Percentiles rank a stretch among this genome's conserved stretches.
phyloP scores from a whole-genome alignment of 2,113 vertebrate species.

The Marmota monax region DNA sequence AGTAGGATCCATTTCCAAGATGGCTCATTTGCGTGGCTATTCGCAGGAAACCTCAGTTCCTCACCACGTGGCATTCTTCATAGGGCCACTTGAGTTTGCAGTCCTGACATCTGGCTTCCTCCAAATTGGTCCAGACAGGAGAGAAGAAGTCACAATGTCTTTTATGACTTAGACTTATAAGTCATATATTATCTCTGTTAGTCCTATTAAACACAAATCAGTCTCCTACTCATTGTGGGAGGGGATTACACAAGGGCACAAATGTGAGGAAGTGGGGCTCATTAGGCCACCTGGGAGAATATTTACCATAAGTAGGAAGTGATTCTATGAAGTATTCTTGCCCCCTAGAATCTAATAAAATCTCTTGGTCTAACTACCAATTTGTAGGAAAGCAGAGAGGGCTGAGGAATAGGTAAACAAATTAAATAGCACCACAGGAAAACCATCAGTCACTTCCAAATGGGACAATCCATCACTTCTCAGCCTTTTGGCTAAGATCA shows the following conservation, averaged over 20 bases:
- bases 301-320: not conserved
- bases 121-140: not conserved
- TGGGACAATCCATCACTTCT: not conserved
- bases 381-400: not conserved
- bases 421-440: not conserved
- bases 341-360: not conserved
- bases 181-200: not conserved
- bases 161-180: not conserved
- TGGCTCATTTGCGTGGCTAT: not conserved
- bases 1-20: not conserved
- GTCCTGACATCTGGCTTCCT: not conserved
- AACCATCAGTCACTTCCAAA: not conserved
- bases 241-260: not conserved
- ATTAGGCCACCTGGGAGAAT: not conserved
- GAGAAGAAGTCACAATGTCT: not conserved
- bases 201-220: not conserved
- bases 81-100: not conserved
- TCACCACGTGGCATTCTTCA: not conserved
- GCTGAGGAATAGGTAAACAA: not conserved
- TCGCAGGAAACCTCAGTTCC: not conserved
- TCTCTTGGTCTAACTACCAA: not conserved
- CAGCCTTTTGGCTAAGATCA: no score
- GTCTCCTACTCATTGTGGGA: not conserved
- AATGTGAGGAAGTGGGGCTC: not conserved
- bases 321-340: not conserved